phyloP scores from a whole-genome alignment of 2,888 invertebrate species.

The Diarsia brunnea region DNA sequence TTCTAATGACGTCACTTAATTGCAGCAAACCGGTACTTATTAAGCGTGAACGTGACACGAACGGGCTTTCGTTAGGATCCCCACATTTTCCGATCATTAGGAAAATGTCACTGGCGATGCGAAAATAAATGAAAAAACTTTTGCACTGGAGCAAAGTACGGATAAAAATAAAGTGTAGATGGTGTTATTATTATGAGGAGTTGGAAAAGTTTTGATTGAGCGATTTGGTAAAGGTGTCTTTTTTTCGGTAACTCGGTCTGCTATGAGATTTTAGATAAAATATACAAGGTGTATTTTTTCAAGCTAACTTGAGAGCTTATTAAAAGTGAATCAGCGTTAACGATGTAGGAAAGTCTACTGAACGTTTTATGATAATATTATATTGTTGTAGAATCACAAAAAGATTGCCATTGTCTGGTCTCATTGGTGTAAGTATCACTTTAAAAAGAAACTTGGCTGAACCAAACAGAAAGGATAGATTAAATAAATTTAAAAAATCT shows the following conservation, averaged over 20 bases:
- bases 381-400: background rate
- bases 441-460: no score
- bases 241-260: background rate
- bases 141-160: slow-evolving; percentile 35
- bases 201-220: slow-evolving; percentile 41
- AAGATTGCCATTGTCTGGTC: background rate
- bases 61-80: slow-evolving; percentile 53
- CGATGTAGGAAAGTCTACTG: background rate
- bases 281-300: background rate
- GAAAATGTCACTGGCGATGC: slow-evolving; percentile 63
- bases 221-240: background rate
- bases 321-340: background rate
- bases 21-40: slow-evolving; percentile 56
- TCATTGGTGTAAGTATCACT: background rate
- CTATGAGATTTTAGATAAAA: background rate
- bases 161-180: slow-evolving; percentile 29
- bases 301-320: no score
- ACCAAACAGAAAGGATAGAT: no score
- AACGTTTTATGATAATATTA: no score
- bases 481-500: no score
- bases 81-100: slow-evolving; percentile 69
- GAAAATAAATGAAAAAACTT: slow-evolving; percentile 67
- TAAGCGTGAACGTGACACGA: slow-evolving; percentile 63
- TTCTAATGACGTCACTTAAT: slow-evolving; percentile 59
- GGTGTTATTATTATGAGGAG: slow-evolving; percentile 24